Percentiles rank a stretch among this genome's conserved stretches.
These are phyloP conservation scores for Pseudopodoces humilis DNA, from an alignment of 2,113 vertebrate genomes.

Conservation along the genomic window DNA sequence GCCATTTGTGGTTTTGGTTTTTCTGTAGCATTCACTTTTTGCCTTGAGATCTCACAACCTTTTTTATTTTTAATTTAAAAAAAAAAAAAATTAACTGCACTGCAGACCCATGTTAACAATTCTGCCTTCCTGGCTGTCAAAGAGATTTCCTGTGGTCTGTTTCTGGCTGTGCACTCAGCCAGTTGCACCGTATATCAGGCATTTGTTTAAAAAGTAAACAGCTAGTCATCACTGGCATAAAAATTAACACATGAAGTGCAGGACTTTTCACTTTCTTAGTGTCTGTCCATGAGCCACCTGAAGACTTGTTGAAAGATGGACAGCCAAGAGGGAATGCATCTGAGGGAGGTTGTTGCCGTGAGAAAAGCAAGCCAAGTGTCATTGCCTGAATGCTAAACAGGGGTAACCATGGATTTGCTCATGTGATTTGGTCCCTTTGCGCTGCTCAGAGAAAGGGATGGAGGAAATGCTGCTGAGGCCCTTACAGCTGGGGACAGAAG, in stretches of 20 bases:
- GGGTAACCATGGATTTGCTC: slow-evolving; percentile 47
- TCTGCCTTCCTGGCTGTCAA: slow-evolving; percentile 21
- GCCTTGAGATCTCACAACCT: background rate
- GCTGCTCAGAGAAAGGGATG: background rate
- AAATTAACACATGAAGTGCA: background rate
- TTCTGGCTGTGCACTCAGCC: background rate
- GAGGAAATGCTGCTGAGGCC: background rate
- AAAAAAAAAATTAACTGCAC: background rate
- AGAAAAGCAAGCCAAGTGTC: background rate
- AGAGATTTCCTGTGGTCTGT: slow-evolving; percentile 45
- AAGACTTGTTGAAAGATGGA: background rate
- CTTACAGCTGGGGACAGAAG: background rate
- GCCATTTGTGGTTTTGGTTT: background rate
- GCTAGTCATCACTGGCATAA: background rate
- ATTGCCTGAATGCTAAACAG: slow-evolving; percentile 4
- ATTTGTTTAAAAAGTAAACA: slow-evolving; percentile 43
- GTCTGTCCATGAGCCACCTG: background rate
- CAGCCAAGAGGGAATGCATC: background rate
- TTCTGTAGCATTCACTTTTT: background rate
- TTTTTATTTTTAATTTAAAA: background rate
- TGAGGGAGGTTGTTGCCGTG: background rate
- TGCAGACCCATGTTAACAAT: background rate
- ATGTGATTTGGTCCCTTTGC: slow-evolving; percentile 16
- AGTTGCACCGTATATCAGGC: background rate
- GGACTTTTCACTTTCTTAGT: background rate